Evolutionary conservation across 2,888 invertebrate genomes (phyloP).

Genomic region (Conchocele bisecta): DNA sequence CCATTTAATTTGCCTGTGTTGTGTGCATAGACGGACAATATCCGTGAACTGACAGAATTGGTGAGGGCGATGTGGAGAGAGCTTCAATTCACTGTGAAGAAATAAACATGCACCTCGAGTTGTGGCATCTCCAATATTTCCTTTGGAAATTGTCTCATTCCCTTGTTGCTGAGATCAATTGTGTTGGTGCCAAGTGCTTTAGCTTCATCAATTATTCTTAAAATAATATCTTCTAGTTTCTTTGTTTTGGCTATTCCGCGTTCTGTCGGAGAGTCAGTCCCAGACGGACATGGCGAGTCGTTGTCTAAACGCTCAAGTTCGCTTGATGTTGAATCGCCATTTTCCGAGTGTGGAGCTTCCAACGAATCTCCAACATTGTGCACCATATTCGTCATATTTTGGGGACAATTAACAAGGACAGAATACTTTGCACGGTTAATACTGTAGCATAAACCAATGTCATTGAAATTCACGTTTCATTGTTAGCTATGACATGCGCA

Average conservation of each 20-base stretch:
- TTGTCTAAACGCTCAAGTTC: conserved; percentile 64
- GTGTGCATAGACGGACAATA: too few species aligned
- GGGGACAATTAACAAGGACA: not conserved
- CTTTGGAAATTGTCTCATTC: conserved; percentile 70
- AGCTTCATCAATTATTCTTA: conserved; percentile 66
- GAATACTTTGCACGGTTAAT: not conserved
- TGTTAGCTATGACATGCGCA: not conserved
- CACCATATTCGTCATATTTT: conserved; percentile 50
- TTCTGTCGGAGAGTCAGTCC: conserved; percentile 61
- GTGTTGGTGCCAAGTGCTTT: conserved; percentile 68
- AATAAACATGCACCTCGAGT: conserved; percentile 77
- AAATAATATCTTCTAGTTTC: conserved; percentile 64
- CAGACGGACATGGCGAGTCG: conserved; percentile 58
- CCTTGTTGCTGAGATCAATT: conserved; percentile 73
- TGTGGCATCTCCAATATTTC: conserved; percentile 73
- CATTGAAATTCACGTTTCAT: too few species aligned
- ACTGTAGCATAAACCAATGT: too few species aligned
- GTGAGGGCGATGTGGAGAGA: too few species aligned
- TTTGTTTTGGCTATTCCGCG: conserved; percentile 68
- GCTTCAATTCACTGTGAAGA: too few species aligned
- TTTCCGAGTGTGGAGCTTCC: conserved; percentile 49
- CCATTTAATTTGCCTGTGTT: too few species aligned
- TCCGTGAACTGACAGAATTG: too few species aligned
- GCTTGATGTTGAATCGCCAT: conserved; percentile 64
- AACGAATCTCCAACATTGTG: conserved; percentile 43